A percentile compares a stretch with the other conserved stretches of the same genome.
phyloP scores from a whole-genome alignment of 2,797 vertebrate species.

The Avahi laniger region DNA sequence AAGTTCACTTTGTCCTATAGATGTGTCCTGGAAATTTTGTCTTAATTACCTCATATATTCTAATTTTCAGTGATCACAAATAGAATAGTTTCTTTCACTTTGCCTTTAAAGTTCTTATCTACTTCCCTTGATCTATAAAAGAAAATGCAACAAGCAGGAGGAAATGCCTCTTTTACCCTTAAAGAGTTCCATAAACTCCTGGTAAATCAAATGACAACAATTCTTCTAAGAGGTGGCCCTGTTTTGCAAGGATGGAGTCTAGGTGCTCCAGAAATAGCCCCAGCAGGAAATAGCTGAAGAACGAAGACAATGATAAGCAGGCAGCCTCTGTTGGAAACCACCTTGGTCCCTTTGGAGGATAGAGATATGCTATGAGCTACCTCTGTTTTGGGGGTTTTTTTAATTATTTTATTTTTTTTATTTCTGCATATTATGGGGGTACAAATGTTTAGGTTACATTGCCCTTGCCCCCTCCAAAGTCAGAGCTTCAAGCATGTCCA shows the following conservation, averaged over 20 bases:
- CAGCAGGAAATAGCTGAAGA: background rate
- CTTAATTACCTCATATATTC: background rate
- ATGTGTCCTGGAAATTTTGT: constrained; percentile 2
- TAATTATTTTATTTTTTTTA: no score
- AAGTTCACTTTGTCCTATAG: background rate
- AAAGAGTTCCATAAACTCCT: background rate
- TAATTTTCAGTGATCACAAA: constrained; percentile 20
- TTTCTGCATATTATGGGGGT: no score
- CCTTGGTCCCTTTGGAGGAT: constrained; percentile 8
- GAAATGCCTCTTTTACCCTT: background rate
- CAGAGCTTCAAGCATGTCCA: no score
- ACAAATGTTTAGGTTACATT: no score
- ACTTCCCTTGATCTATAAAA: constrained; percentile 41
- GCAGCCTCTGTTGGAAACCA: background rate
- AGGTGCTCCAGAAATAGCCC: background rate
- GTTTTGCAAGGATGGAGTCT: background rate
- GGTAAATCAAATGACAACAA: background rate
- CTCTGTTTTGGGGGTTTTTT: background rate
- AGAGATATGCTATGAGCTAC: background rate
- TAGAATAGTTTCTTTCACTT: background rate
- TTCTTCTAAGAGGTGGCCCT: background rate
- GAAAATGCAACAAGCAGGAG: constrained; percentile 1
- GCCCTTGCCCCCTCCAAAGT: no score
- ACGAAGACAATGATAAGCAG: background rate
- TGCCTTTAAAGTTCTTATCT: constrained; percentile 32